Percentiles rank a stretch among this genome's conserved stretches.
These are phyloP conservation scores for Condylura cristata DNA, from an alignment of 2,113 vertebrate species.

Conservation along the genomic window DNA sequence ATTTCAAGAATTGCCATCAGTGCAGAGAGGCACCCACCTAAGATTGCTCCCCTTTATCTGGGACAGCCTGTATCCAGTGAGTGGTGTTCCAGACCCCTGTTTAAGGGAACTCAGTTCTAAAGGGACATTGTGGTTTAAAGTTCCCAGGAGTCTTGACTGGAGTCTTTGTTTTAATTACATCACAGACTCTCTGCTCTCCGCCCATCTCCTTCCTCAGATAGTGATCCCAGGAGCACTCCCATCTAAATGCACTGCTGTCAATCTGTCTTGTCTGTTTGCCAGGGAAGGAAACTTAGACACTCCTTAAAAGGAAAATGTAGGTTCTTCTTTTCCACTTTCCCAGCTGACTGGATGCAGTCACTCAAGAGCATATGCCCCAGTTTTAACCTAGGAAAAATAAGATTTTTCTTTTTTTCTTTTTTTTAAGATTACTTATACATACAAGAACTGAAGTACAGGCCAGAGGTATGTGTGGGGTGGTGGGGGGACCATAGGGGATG, in stretches of 20 bases:
- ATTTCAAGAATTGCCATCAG: neutral
- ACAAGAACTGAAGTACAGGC: too few species aligned
- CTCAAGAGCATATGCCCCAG: neutral
- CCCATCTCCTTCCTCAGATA: neutral
- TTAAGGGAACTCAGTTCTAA: neutral
- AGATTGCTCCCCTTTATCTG: neutral
- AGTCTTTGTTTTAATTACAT: neutral
- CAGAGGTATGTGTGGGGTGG: too few species aligned
- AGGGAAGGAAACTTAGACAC: neutral
- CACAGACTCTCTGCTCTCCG: neutral
- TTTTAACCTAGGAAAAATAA: neutral
- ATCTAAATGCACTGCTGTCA: neutral
- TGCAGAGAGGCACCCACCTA: neutral
- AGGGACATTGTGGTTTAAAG: neutral
- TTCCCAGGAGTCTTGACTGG: neutral
- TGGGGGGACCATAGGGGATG: too few species aligned
- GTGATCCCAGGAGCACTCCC: neutral
- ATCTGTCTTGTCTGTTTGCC: neutral
- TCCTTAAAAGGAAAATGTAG: neutral
- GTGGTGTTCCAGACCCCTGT: neutral
- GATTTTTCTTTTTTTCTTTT: neutral
- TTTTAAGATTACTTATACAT: too few species aligned
- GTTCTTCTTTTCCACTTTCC: neutral
- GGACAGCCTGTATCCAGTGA: neutral
- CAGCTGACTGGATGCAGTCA: neutral